These are phyloP conservation scores for Pygoscelis adeliae DNA, from an alignment of 2,113 vertebrate genomes.

Conservation along the genomic window DNA sequence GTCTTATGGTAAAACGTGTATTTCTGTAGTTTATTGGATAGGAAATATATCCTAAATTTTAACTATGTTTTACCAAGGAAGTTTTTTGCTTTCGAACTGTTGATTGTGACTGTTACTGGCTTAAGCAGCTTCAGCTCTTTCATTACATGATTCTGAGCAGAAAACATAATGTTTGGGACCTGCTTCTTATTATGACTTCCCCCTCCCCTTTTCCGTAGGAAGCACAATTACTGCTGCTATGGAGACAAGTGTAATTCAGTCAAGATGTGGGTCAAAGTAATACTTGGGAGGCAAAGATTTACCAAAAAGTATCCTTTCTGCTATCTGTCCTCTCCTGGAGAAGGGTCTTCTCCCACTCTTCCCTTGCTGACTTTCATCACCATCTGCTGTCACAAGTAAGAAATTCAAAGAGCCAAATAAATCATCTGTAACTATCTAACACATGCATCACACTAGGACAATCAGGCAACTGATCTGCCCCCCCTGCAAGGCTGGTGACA, in stretches of 20 bases:
- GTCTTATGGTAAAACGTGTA: background rate
- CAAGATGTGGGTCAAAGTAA: constrained; percentile 50
- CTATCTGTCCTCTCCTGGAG: background rate
- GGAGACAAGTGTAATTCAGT: constrained; percentile 54
- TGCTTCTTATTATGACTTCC: constrained; percentile 32
- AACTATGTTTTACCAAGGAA: background rate
- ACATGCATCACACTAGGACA: background rate
- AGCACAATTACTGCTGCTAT: constrained; percentile 53
- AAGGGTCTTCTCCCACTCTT: background rate
- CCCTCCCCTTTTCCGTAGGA: constrained; percentile 37
- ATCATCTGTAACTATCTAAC: background rate
- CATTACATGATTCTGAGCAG: background rate
- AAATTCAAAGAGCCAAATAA: background rate
- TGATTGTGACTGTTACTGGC: background rate
- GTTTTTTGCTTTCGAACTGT: background rate
- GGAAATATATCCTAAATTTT: background rate
- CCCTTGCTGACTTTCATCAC: background rate
- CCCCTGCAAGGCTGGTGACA: background rate
- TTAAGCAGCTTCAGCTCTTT: background rate
- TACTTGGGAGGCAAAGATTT: background rate
- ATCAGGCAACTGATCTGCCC: background rate
- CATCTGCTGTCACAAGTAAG: background rate
- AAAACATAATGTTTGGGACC: background rate
- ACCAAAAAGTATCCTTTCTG: background rate
- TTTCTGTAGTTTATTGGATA: background rate